Conservation (phyloP, 2,797 vertebrate species). For the Miichthys miiuy region DNA sequence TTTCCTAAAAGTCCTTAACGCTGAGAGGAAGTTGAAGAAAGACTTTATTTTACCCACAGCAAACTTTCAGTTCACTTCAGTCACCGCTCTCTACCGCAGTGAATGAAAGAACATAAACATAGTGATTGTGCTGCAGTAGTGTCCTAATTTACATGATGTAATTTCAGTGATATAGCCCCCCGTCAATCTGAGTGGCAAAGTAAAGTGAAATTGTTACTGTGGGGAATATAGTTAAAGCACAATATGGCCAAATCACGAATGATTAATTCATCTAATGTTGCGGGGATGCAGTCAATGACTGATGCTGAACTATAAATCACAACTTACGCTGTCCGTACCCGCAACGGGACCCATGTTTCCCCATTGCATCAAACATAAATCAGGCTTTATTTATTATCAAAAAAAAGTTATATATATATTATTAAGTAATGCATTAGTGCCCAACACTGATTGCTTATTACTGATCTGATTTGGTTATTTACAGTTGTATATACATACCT, state of each 20-base stretch:
- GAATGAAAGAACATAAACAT: constrained; percentile 2
- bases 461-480: constrained; percentile 12
- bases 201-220: neutral
- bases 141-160: neutral
- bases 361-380: neutral
- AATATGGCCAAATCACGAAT: neutral
- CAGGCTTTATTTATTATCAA: neutral
- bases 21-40: neutral
- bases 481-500: constrained; percentile 6
- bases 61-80: neutral
- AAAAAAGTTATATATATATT: neutral
- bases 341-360: neutral
- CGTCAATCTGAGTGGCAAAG: neutral
- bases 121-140: neutral
- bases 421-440: neutral
- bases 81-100: neutral
- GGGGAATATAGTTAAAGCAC: neutral
- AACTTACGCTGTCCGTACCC: neutral
- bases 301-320: constrained; percentile 15
- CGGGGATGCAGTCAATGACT: neutral
- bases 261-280: neutral
- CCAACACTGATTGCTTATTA: neutral
- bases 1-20: neutral
- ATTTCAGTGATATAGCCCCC: neutral
- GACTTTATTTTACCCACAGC: neutral